Percentiles rank a stretch among this genome's conserved stretches.
Evolutionary conservation across 2,888 invertebrate genomes (phyloP).

Genomic region (Leucoptera coffeella): DNA sequence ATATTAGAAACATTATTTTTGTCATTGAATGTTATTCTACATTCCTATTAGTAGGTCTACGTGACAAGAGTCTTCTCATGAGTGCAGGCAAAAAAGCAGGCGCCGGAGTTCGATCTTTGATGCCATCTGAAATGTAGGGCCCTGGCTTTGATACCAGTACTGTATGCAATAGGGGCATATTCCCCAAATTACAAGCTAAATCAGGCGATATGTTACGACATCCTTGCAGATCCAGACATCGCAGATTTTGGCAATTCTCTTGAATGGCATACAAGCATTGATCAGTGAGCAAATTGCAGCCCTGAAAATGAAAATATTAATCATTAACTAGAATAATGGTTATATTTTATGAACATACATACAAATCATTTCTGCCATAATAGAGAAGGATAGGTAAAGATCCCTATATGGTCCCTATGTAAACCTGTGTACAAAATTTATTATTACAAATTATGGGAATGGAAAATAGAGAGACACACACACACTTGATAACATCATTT

Average conservation of each 20-base stretch:
- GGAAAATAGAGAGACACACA: too few species aligned
- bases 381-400: too few species aligned
- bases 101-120: slow-evolving; percentile 25
- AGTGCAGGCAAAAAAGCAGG: slow-evolving; percentile 32
- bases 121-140: slow-evolving; percentile 29
- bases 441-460: too few species aligned
- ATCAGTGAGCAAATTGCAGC: slow-evolving; percentile 57
- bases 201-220: slow-evolving; percentile 44
- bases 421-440: too few species aligned
- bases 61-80: slow-evolving; percentile 21
- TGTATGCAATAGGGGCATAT: slow-evolving; percentile 31
- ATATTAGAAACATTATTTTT: too few species aligned
- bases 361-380: too few species aligned
- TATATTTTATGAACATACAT: background rate
- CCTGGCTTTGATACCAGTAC: slow-evolving; percentile 41
- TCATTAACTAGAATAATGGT: background rate
- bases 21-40: too few species aligned
- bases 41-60: too few species aligned
- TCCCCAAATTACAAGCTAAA: slow-evolving; percentile 29
- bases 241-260: slow-evolving; percentile 40
- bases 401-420: too few species aligned
- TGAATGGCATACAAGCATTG: slow-evolving; percentile 44
- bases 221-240: slow-evolving; percentile 52
- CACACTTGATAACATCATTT: too few species aligned
- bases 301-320: slow-evolving; percentile 34